Base-by-base conservation (phyloP, 1,140 invertebrate species). In the Heliconius himera region DNA sequence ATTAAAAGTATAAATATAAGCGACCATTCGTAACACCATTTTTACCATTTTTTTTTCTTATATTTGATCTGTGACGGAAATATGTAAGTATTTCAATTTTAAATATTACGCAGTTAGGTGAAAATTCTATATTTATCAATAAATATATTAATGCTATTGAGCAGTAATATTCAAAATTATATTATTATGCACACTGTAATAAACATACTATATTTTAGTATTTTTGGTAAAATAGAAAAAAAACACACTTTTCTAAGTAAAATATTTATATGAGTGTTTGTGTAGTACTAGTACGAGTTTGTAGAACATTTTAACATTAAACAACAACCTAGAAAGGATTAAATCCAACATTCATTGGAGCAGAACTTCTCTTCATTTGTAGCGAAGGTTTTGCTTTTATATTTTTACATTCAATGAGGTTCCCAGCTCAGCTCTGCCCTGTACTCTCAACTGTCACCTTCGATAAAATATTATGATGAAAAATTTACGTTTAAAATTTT, bases 381-480 rank as follows among this genome's bases (percentile, higher is more conserved):
- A 66, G 60, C 60, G 26, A 66, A 22, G 60, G 60, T 66, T 66
- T 66, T 66, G 22, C 60, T 66, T 66, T 66, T 66, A 66, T 66
- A 66, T 66, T 66, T 66, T 66, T 66, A 26, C 60, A 66, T 66
- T 66, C 60, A 66, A 66, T 66, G 60, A 66, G 60, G 60, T 66
- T 66, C 60, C 60, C 26, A 29, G 60, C 60, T 66, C 5, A 29
- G 60, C 60, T 6, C 26, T 29, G 22, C 60, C 8, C 26, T 8
- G 26, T 66, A 16, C 60, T 66, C 60, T 66, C 60, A 66, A 66
- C 60, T 66, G 60, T 66, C 60, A 29, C 60, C 60, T 66, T 66
- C 60, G 26, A 66, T 29, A 5, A 66, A 66, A 66, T 66, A 18
- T 66, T 66, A 66, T 66, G 9, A 66, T 0, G 60, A 66, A 16